Percentiles rank a stretch among this genome's conserved stretches.
Evolutionary conservation across 37 sponge, comb jelly and placozoan species (phyloP).

Genomic region (Hexactinellida sp.): DNA sequence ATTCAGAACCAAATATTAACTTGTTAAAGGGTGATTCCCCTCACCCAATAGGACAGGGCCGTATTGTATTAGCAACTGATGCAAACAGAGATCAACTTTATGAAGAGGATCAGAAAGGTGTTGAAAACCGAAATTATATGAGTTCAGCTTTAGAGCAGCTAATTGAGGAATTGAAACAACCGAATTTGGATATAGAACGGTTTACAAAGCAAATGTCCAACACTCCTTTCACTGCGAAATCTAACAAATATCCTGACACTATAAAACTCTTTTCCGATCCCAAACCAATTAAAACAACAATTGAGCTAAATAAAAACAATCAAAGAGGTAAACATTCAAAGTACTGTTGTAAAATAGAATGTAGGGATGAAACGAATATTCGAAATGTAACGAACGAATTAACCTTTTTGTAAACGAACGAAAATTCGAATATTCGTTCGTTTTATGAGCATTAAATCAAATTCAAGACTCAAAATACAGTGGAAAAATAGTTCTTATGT

Average conservation of each 20-base stretch:
- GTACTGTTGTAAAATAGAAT: not conserved
- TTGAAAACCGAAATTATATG: not conserved
- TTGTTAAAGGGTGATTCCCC: not conserved
- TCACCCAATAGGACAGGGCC: not conserved
- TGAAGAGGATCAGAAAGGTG: not conserved
- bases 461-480: no score
- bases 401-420: no score
- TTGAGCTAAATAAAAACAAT: not conserved
- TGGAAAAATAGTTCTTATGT: no score
- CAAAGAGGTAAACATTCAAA: not conserved
- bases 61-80: not conserved
- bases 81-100: not conserved
- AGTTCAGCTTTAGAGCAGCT: not conserved
- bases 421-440: no score
- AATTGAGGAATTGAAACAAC: slow-evolving; percentile 12
- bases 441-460: no score
- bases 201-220: not conserved
- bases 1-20: not conserved
- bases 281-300: not conserved
- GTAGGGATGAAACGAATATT: no score
- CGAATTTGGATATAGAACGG: slow-evolving; percentile 12
- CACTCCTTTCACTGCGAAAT: slow-evolving; percentile 1
- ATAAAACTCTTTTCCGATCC: not conserved
- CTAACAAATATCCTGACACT: not conserved
- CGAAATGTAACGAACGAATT: no score